Evolutionary conservation across 2,113 vertebrate genomes (phyloP).

Genomic region (Balaeniceps rex): DNA sequence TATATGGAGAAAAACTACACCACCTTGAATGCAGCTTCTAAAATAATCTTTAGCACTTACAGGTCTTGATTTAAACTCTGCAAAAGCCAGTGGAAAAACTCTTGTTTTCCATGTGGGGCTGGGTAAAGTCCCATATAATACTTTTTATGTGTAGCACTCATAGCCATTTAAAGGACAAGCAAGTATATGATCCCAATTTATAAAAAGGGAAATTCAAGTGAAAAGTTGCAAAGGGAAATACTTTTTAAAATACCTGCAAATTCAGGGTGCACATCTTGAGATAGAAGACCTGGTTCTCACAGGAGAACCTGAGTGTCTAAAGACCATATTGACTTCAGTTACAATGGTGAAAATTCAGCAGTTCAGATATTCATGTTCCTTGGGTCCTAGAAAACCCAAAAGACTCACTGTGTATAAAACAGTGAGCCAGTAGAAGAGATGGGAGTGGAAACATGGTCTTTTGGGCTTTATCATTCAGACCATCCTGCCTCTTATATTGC

Average conservation of each 20-base stretch:
- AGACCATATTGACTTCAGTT: neutral
- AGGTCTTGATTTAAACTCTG: neutral
- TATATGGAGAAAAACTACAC: neutral
- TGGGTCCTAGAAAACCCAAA: neutral
- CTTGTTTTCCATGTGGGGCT: neutral
- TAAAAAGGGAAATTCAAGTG: neutral
- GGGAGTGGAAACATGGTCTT: neutral
- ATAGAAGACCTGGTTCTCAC: neutral
- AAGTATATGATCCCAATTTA: neutral
- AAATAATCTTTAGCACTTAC: neutral
- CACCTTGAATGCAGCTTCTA: neutral
- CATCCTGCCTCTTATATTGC: neutral
- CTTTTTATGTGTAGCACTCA: neutral
- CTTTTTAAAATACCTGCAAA: neutral
- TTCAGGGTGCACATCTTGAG: neutral
- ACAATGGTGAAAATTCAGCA: neutral
- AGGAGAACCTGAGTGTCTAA: neutral
- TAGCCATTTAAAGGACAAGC: neutral
- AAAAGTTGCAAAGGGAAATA: neutral
- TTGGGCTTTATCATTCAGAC: neutral
- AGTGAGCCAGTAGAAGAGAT: neutral
- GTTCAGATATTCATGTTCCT: neutral
- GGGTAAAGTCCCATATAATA: neutral
- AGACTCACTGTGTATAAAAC: neutral
- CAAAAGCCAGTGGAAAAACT: neutral